Conservation (phyloP, 2,113 vertebrate genomes). For the Pangasianodon gigas region DNA sequence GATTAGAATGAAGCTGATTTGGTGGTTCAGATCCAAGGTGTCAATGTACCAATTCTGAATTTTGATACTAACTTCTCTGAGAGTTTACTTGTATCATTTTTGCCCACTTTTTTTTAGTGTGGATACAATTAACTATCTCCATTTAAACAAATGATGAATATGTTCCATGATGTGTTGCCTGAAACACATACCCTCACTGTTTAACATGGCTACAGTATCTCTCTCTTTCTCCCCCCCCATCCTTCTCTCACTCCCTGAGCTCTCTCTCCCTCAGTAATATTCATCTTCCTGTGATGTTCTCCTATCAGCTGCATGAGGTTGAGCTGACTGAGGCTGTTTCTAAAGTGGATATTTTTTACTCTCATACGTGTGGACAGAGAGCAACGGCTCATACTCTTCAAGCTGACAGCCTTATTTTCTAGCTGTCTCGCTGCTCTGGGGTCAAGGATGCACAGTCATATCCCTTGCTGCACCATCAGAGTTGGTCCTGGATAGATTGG, state of each 20-base stretch:
- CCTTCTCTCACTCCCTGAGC: background rate
- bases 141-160: background rate
- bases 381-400: conserved; percentile 69
- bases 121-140: background rate
- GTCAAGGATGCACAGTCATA: conserved; percentile 52
- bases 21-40: background rate
- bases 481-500: conserved; percentile 56
- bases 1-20: background rate
- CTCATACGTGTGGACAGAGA: conserved; percentile 50
- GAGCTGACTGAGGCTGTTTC: conserved; percentile 51
- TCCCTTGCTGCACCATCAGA: conserved; percentile 44
- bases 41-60: background rate
- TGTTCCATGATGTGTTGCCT: background rate
- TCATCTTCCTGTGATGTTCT: conserved; percentile 29
- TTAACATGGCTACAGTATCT: background rate
- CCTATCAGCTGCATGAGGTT: conserved; percentile 33
- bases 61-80: background rate
- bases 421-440: conserved; percentile 39
- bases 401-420: conserved; percentile 72
- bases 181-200: background rate
- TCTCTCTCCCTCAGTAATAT: conserved; percentile 9
- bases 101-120: background rate
- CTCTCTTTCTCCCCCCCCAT: background rate
- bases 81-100: background rate
- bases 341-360: conserved; percentile 65